These are phyloP conservation scores for Drosophila suboccidentalis DNA, from an alignment of 2,888 invertebrate genomes.

Conservation along the genomic window DNA sequence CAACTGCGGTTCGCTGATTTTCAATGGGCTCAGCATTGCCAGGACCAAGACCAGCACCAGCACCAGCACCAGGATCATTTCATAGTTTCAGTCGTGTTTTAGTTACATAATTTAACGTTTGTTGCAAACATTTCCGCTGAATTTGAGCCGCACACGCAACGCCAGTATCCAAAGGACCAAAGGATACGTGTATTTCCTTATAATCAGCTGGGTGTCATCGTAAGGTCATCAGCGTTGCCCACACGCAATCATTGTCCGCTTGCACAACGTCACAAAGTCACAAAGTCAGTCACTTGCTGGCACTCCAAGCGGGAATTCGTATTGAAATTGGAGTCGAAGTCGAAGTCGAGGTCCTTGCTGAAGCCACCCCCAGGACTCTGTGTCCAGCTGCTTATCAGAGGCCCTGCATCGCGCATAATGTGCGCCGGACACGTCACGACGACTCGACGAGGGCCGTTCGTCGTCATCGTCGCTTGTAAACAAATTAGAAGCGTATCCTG, in stretches of 20 bases:
- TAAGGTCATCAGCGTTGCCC: constrained; percentile 82
- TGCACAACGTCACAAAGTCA: constrained; percentile 51
- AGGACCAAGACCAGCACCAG: neutral
- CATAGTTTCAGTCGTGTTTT: constrained; percentile 33
- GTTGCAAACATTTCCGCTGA: constrained; percentile 78
- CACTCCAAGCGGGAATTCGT: constrained; percentile 8
- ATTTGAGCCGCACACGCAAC: constrained; percentile 69
- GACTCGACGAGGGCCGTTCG: constrained; percentile 23
- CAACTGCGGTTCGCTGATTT: constrained; percentile 75
- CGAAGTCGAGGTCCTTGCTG: constrained; percentile 2
- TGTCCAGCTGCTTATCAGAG: constrained; percentile 70
- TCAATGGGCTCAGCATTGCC: constrained; percentile 44
- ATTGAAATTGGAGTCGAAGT: constrained; percentile 1
- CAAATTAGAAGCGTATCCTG: constrained; percentile 80
- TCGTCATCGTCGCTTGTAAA: constrained; percentile 61
- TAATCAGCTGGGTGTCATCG: constrained; percentile 83
- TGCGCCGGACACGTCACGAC: constrained; percentile 65
- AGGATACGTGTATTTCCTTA: constrained; percentile 65
- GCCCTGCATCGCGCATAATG: constrained; percentile 75
- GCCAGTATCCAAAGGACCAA: neutral
- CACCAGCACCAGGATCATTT: constrained; percentile 1
- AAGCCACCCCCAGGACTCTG: constrained; percentile 29
- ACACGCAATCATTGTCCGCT: constrained; percentile 53
- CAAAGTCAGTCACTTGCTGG: constrained; percentile 49
- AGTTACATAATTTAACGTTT: constrained; percentile 78